These are phyloP conservation scores for Caenorhabditis sp. DNA, from an alignment of 2,888 invertebrate species.

Conservation along the genomic window DNA sequence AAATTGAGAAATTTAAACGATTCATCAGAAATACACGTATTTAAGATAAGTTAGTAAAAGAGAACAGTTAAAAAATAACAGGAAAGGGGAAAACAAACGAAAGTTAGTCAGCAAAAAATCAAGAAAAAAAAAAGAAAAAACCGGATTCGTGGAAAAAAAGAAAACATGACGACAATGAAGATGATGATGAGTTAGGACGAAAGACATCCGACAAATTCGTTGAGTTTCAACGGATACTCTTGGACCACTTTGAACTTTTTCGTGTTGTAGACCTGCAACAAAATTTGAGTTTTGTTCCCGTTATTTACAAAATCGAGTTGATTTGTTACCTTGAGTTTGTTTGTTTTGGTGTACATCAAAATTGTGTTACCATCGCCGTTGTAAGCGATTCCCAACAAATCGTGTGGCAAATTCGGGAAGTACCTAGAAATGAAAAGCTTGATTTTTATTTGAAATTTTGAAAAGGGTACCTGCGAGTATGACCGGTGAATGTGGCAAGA, in stretches of 20 bases:
- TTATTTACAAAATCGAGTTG: neutral
- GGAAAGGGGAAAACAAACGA: neutral
- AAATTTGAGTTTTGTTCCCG: too few species aligned
- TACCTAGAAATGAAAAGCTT: conserved; percentile 13
- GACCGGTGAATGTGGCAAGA: conserved; percentile 58
- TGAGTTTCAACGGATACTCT: conserved; percentile 58
- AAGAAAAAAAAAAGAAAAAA: neutral
- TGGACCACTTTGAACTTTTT: conserved; percentile 61
- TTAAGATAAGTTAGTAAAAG: neutral
- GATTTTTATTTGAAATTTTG: too few species aligned
- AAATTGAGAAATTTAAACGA: neutral
- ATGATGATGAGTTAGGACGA: neutral
- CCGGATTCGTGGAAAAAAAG: neutral
- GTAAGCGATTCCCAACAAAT: conserved; percentile 63
- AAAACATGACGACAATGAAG: neutral
- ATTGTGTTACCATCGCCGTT: conserved; percentile 53
- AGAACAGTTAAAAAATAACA: neutral
- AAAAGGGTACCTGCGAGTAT: conserved; percentile 43
- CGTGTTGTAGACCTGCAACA: conserved; percentile 58
- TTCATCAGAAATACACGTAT: conserved; percentile 1
- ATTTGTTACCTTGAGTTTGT: conserved; percentile 55
- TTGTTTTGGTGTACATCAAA: conserved; percentile 60
- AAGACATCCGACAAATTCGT: conserved; percentile 60
- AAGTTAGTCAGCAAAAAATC: neutral
- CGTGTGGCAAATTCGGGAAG: conserved; percentile 60